These are phyloP conservation scores for Knipowitschia caucasica DNA, from an alignment of 2,797 vertebrate species.

Conservation along the genomic window DNA sequence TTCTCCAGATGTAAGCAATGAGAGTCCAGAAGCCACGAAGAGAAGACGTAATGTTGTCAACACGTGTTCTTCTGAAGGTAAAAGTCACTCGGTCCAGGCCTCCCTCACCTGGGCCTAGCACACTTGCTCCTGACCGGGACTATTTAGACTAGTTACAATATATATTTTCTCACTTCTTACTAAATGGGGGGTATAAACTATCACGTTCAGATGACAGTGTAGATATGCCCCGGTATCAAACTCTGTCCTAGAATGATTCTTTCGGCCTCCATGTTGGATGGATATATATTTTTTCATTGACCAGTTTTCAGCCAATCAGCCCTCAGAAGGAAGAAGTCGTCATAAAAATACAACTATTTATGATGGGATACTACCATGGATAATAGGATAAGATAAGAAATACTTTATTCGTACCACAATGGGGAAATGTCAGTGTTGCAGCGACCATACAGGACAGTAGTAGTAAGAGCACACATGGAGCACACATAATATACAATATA, in stretches of 20 bases:
- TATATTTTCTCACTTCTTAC: background rate
- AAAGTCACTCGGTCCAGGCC: background rate
- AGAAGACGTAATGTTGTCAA: background rate
- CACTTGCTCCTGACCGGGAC: background rate
- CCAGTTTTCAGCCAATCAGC: slow-evolving; percentile 3
- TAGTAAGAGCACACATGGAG: no score
- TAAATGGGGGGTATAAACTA: background rate
- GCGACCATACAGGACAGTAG: no score
- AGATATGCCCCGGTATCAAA: no score
- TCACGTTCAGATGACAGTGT: background rate
- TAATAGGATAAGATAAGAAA: no score
- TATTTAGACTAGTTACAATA: background rate
- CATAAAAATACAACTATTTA: background rate
- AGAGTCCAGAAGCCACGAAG: background rate
- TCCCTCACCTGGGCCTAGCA: background rate
- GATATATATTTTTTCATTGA: background rate
- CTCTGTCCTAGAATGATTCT: no score
- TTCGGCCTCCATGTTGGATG: background rate
- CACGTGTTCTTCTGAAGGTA: background rate
- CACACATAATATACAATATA: no score
- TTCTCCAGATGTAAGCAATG: background rate
- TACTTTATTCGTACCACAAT: no score
- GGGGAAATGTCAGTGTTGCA: no score
- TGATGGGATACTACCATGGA: no score
- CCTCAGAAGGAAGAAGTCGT: background rate